Percentiles rank a stretch among this genome's conserved stretches.
phyloP scores from a whole-genome alignment of 1,140 invertebrate species.

The Andrena cerasifolii region DNA sequence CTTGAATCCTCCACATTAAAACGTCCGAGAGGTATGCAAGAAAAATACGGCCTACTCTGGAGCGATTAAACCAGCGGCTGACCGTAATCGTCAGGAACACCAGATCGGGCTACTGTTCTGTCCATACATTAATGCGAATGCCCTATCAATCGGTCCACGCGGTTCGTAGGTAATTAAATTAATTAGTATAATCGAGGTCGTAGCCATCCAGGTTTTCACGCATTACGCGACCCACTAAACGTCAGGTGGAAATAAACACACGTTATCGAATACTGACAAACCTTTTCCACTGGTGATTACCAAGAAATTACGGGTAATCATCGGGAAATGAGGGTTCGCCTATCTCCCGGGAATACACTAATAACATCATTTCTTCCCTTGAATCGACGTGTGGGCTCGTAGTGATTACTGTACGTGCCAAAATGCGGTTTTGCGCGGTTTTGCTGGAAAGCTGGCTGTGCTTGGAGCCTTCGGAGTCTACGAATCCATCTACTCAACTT shows the following conservation, averaged over 20 bases:
- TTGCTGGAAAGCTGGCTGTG: not conserved
- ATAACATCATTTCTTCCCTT: conserved; percentile 68
- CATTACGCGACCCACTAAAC: not conserved
- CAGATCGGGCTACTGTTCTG: not conserved
- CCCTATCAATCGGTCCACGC: not conserved
- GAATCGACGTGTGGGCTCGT: conserved; percentile 50
- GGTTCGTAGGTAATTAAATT: not conserved
- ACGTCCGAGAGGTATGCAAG: not conserved
- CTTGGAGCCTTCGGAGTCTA: too few relatives aligned
- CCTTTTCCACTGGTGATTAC: conserved; percentile 69
- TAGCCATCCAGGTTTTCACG: not conserved
- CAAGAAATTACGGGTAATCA: conserved; percentile 74
- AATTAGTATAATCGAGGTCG: conserved; percentile 3
- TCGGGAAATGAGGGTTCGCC: conserved; percentile 67
- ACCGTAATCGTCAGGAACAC: not conserved
- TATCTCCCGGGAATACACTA: conserved; percentile 74
- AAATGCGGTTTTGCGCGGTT: conserved; percentile 64
- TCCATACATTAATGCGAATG: not conserved
- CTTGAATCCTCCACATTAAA: not conserved
- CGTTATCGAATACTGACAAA: conserved; percentile 66
- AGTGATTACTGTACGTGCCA: conserved; percentile 71
- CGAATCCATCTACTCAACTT: too few relatives aligned
- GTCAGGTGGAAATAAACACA: conserved; percentile 51
- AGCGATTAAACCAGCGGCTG: not conserved
- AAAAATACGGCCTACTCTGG: not conserved